phyloP scores from a whole-genome alignment of 1,140 invertebrate species.

The Eufriesea mexicana region DNA sequence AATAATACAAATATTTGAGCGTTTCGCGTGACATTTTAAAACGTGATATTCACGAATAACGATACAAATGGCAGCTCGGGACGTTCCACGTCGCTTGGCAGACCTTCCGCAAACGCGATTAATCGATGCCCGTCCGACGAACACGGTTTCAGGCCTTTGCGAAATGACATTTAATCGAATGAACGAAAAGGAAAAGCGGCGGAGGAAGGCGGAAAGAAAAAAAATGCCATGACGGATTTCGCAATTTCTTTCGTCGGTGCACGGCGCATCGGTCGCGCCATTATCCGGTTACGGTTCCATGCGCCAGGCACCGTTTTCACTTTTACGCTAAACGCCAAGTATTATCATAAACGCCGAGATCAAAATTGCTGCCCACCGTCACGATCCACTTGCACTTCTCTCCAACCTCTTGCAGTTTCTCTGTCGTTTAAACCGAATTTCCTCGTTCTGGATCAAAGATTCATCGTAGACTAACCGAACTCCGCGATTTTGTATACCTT shows the following conservation, averaged over 20 bases:
- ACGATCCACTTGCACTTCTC: neutral
- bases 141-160: slow-evolving; percentile 2
- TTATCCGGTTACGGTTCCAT: slow-evolving; percentile 71
- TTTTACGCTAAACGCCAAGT: slow-evolving; percentile 72
- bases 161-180: slow-evolving; percentile 36
- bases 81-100: neutral
- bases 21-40: too few species aligned
- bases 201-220: neutral
- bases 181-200: neutral
- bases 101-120: neutral
- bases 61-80: too few species aligned
- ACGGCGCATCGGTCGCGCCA: slow-evolving; percentile 44
- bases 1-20: too few species aligned
- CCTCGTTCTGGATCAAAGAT: neutral
- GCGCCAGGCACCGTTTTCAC: slow-evolving; percentile 67
- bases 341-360: slow-evolving; percentile 67
- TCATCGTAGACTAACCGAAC: neutral
- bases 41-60: too few species aligned
- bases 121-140: slow-evolving; percentile 40
- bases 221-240: slow-evolving; percentile 26
- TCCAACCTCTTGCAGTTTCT: neutral
- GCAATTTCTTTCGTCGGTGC: slow-evolving; percentile 33
- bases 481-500: neutral
- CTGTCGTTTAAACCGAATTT: neutral
- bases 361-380: slow-evolving; percentile 14